phyloP scores from a whole-genome alignment of 2,113 vertebrate genomes.

The Prietella phreatophila region DNA sequence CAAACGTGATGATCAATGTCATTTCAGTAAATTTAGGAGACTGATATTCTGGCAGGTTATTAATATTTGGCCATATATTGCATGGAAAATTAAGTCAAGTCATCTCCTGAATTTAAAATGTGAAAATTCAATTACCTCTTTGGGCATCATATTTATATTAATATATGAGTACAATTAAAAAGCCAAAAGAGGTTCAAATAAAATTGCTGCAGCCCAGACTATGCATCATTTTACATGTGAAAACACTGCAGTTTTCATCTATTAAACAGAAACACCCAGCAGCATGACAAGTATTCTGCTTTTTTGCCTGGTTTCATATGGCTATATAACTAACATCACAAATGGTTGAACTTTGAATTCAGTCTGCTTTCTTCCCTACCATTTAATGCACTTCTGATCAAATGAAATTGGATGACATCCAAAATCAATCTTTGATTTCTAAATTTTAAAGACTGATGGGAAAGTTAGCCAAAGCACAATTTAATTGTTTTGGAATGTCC shows the following conservation, averaged over 20 bases:
- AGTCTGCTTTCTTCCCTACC: constrained; percentile 68
- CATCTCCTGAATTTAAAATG: background rate
- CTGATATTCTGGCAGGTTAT: background rate
- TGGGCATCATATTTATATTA: background rate
- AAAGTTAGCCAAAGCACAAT: constrained; percentile 65
- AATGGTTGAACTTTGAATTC: constrained; percentile 68
- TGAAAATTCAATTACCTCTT: background rate
- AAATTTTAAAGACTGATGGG: constrained; percentile 63
- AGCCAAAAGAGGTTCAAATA: background rate
- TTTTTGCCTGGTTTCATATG: constrained; percentile 63
- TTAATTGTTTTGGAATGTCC: constrained; percentile 70
- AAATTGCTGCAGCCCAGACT: background rate
- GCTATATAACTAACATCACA: constrained; percentile 70
- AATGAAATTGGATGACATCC: constrained; percentile 72
- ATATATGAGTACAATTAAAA: background rate
- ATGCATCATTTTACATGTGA: background rate
- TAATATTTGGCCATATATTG: background rate
- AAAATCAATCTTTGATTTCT: constrained; percentile 70
- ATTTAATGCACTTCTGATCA: constrained; percentile 72
- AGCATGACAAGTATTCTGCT: constrained; percentile 19
- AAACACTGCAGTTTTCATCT: background rate
- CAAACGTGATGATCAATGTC: background rate
- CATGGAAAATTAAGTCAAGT: background rate
- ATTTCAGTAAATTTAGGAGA: background rate
- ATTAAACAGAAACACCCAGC: constrained; percentile 21